These are phyloP conservation scores for Toxotes jaculatrix DNA, from an alignment of 2,113 vertebrate species.

Conservation along the genomic window DNA sequence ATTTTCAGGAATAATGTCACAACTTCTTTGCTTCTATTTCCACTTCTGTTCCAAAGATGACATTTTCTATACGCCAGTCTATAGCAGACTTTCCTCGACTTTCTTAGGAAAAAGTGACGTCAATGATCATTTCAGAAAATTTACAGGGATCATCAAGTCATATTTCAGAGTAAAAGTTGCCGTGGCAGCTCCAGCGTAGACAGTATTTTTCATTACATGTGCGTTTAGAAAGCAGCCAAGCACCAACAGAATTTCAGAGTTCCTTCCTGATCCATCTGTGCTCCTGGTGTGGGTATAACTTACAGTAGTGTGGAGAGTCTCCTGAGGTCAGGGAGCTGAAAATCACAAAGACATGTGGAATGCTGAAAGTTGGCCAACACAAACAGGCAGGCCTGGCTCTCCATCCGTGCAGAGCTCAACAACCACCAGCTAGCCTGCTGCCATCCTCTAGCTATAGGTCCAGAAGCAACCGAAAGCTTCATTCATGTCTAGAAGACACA, in stretches of 20 bases:
- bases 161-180: constrained; percentile 19
- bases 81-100: background rate
- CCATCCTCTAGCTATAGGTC: constrained; percentile 17
- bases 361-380: constrained; percentile 82
- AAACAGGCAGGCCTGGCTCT: constrained; percentile 81
- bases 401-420: constrained; percentile 64
- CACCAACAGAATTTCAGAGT: constrained; percentile 49
- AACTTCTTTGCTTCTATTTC: background rate
- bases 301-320: constrained; percentile 83
- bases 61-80: background rate
- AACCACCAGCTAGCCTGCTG: constrained; percentile 62
- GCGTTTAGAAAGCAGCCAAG: constrained; percentile 42
- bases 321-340: constrained; percentile 85
- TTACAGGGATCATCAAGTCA: constrained; percentile 12
- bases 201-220: constrained; percentile 33
- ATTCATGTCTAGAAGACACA: background rate
- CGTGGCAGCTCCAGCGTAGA: constrained; percentile 41
- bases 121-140: background rate
- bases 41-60: background rate
- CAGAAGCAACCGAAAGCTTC: constrained; percentile 4
- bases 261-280: constrained; percentile 73
- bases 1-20: background rate
- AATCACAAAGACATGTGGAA: constrained; percentile 88
- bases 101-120: background rate
- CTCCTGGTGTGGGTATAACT: constrained; percentile 79